Evolutionary conservation across 1,140 invertebrate genomes (phyloP).

Genomic region (Pogonomyrmex barbatus): DNA sequence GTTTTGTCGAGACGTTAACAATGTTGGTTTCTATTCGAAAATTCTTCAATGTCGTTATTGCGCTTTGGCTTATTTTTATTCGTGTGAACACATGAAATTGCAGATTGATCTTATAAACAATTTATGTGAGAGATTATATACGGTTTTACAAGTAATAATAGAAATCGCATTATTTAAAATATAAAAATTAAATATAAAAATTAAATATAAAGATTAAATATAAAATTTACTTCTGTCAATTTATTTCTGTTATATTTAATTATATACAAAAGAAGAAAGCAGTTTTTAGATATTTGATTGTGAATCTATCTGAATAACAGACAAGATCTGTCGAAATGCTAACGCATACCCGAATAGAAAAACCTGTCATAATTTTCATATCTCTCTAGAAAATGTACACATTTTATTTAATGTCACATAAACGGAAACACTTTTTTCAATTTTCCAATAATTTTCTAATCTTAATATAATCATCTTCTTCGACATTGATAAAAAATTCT

Average conservation of each 20-base stretch:
- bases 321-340: not conserved
- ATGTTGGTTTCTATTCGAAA: slow-evolving; percentile 34
- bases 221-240: no score
- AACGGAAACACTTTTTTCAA: not conserved
- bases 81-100: not conserved
- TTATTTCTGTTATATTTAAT: no score
- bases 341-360: not conserved
- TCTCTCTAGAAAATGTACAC: not conserved
- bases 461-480: not conserved
- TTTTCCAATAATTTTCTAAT: not conserved
- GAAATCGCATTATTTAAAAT: not conserved
- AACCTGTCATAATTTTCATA: not conserved
- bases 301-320: slow-evolving; percentile 6
- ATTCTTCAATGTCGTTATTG: slow-evolving; percentile 22
- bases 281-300: not conserved
- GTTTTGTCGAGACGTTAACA: slow-evolving; percentile 12
- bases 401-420: not conserved
- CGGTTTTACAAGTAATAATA: slow-evolving; percentile 19
- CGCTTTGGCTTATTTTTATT: slow-evolving; percentile 22
- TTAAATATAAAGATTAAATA: no score
- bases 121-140: not conserved
- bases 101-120: slow-evolving; percentile 39
- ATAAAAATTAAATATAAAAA: no score
- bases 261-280: not conserved
- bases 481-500: not conserved